A percentile compares a stretch with the other conserved stretches of the same genome.
Conservation (phyloP, 2,888 invertebrate species). For the Andrena hattorfiana region DNA sequence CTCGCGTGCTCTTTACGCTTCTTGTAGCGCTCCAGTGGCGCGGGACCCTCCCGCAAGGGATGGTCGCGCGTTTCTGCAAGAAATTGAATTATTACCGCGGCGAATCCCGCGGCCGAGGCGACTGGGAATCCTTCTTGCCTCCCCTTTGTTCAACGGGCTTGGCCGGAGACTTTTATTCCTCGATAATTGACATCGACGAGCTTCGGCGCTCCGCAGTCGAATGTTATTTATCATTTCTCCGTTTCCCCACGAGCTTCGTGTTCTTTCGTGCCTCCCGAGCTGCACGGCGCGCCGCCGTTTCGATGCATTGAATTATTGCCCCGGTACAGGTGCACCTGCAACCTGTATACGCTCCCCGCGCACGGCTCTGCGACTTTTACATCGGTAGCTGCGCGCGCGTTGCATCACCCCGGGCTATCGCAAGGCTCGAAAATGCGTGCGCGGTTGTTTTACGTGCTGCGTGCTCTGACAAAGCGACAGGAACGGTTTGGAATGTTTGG, state of each 20-base stretch:
- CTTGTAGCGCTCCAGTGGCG: background rate
- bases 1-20: background rate
- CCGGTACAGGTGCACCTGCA: conserved; percentile 68
- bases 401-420: conserved; percentile 46
- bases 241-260: conserved; percentile 40
- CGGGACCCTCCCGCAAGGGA: background rate
- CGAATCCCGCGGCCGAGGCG: background rate
- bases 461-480: background rate
- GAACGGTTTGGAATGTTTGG: background rate
- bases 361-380: conserved; percentile 38
- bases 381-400: conserved; percentile 35
- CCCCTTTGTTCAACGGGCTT: conserved; percentile 13
- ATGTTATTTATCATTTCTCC: conserved; percentile 53
- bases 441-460: background rate
- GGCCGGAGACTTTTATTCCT: conserved; percentile 29
- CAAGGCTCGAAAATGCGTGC: conserved; percentile 36
- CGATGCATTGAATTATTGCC: conserved; percentile 69
- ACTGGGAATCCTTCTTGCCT: background rate
- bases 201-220: background rate
- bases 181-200: conserved; percentile 46
- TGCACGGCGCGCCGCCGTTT: conserved; percentile 18
- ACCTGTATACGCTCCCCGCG: conserved; percentile 46
- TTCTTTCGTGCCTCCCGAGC: conserved; percentile 39
- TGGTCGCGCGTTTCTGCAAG: background rate
- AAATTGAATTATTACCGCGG: conserved; percentile 51